Percentiles rank a stretch among this genome's conserved stretches.
These are phyloP conservation scores for Reticulitermes lucifugus DNA, from an alignment of 2,888 invertebrate species.

Conservation along the genomic window DNA sequence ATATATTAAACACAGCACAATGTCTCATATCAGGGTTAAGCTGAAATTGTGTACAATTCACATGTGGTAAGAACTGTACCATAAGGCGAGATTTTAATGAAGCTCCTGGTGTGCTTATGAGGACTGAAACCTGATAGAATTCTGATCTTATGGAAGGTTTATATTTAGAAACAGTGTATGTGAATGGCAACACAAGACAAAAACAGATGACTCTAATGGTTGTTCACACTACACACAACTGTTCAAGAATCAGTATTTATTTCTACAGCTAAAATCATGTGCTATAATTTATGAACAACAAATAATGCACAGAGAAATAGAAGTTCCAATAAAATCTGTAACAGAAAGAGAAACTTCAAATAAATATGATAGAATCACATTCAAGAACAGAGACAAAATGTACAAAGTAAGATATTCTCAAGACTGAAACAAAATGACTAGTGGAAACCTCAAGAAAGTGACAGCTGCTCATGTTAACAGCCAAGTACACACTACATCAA, in stretches of 20 bases:
- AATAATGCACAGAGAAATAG: background rate
- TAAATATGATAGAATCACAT: conserved; percentile 10
- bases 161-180: background rate
- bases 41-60: too few relatives aligned
- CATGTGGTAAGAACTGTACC: too few relatives aligned
- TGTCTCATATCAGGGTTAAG: too few relatives aligned
- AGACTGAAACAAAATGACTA: background rate
- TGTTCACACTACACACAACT: background rate
- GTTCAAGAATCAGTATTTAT: background rate
- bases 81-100: too few relatives aligned
- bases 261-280: background rate
- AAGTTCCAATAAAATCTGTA: background rate
- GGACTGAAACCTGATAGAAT: too few relatives aligned
- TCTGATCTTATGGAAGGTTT: too few relatives aligned
- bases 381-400: background rate
- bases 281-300: background rate
- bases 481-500: background rate
- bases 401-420: background rate
- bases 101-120: too few relatives aligned
- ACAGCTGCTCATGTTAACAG: background rate
- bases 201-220: background rate
- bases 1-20: too few relatives aligned
- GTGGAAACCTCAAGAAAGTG: background rate
- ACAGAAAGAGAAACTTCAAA: background rate
- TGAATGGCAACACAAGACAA: background rate